phyloP scores from a whole-genome alignment of 2,113 vertebrate species.

The Corythoichthys intestinalis region DNA sequence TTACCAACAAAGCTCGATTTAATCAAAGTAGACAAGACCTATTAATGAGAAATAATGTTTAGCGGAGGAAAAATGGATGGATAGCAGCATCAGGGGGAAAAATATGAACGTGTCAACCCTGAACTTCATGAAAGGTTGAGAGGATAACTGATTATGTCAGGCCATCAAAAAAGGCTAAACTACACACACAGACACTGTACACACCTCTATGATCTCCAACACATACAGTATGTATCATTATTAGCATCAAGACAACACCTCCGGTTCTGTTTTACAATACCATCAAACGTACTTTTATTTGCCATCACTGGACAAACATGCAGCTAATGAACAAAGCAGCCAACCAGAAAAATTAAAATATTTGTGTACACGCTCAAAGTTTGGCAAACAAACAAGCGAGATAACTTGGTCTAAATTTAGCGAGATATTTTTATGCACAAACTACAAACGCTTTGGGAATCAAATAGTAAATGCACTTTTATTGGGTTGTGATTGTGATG shows the following conservation, averaged over 20 bases:
- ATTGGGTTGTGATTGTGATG: not conserved
- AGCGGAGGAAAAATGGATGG: conserved; percentile 1
- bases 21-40: conserved; percentile 12
- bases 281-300: conserved; percentile 8
- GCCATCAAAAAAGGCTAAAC: not conserved
- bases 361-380: not conserved
- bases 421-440: not conserved
- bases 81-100: not conserved
- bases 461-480: not conserved
- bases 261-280: not conserved
- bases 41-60: conserved; percentile 3
- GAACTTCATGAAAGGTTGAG: conserved; percentile 2
- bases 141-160: conserved; percentile 24
- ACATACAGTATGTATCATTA: not conserved
- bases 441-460: conserved; percentile 4
- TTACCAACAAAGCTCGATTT: conserved; percentile 28
- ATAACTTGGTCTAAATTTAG: not conserved
- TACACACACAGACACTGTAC: not conserved
- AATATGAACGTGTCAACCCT: conserved; percentile 9
- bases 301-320: conserved; percentile 3
- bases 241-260: not conserved
- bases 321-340: not conserved
- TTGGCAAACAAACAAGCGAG: not conserved
- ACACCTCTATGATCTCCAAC: not conserved
- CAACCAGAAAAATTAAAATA: not conserved